These are phyloP conservation scores for Alosa sapidissima DNA, from an alignment of 2,797 vertebrate genomes.

Conservation along the genomic window DNA sequence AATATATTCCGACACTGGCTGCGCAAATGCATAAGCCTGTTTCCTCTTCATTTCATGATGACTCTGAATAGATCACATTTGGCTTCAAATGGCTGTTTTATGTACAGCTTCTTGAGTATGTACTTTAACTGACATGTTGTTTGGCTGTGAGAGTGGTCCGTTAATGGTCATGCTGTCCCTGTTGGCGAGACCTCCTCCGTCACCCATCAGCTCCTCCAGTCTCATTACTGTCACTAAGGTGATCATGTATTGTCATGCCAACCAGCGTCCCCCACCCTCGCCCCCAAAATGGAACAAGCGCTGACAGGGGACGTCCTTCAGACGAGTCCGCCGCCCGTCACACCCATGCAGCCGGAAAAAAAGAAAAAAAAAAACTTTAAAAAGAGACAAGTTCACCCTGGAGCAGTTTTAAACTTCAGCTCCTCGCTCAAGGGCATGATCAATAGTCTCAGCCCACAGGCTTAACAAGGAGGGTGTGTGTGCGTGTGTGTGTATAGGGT, in stretches of 20 bases:
- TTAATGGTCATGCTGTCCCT: not conserved
- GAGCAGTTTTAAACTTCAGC: slow-evolving; percentile 20
- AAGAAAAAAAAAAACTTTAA: not conserved
- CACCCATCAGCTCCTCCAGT: not conserved
- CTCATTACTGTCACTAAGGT: not conserved
- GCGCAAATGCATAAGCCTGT: too few species aligned
- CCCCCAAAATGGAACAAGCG: not conserved
- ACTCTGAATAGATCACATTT: too few species aligned
- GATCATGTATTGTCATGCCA: not conserved
- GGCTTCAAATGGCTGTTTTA: too few species aligned
- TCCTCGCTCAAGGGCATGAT: slow-evolving; percentile 19
- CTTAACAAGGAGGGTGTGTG: not conserved
- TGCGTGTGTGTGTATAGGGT: not conserved
- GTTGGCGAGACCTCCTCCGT: too few species aligned
- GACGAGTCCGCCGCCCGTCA: not conserved
- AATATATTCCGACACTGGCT: too few species aligned
- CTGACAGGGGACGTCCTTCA: slow-evolving; percentile 7
- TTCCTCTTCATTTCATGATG: too few species aligned
- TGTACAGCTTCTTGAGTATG: too few species aligned
- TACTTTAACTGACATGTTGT: too few species aligned
- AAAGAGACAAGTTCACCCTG: not conserved
- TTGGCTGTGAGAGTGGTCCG: not conserved
- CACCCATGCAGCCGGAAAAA: not conserved
- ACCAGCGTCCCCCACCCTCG: too few species aligned
- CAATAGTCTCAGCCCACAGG: slow-evolving; percentile 16